Conservation (phyloP, 2,113 vertebrate genomes). For the Symphodus melops region DNA sequence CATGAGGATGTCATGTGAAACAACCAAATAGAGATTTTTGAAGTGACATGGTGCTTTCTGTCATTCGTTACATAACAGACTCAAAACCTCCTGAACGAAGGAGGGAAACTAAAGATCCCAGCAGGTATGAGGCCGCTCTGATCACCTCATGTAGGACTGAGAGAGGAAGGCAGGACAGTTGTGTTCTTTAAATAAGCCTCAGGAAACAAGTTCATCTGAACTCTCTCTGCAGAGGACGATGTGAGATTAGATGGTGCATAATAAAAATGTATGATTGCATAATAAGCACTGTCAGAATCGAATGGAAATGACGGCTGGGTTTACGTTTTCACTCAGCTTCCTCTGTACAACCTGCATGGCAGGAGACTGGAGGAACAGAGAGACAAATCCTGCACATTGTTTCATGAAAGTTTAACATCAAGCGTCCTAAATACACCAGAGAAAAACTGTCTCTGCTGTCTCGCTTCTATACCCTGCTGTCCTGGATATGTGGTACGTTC, state of each 20-base stretch:
- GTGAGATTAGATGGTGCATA: not conserved
- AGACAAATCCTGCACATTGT: not conserved
- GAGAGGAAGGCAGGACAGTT: not conserved
- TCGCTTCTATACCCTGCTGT: no score
- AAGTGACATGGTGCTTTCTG: not conserved
- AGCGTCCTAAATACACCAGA: not conserved
- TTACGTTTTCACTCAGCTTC: not conserved
- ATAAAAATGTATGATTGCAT: not conserved
- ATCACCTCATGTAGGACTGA: not conserved
- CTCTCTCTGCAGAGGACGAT: not conserved
- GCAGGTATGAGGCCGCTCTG: not conserved
- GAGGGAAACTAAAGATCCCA: not conserved
- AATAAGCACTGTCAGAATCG: not conserved
- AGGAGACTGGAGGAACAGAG: not conserved
- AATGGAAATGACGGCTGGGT: not conserved
- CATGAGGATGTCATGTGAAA: not conserved
- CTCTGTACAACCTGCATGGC: not conserved
- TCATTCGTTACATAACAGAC: not conserved
- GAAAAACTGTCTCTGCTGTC: no score
- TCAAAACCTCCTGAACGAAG: not conserved
- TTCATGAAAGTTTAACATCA: not conserved
- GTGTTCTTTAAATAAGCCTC: constrained; percentile 1
- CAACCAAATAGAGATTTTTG: not conserved
- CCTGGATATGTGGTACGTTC: no score
- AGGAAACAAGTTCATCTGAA: constrained; percentile 5